These are phyloP conservation scores for Opisthograptis luteolata DNA, from an alignment of 2,888 invertebrate genomes.

Conservation along the genomic window DNA sequence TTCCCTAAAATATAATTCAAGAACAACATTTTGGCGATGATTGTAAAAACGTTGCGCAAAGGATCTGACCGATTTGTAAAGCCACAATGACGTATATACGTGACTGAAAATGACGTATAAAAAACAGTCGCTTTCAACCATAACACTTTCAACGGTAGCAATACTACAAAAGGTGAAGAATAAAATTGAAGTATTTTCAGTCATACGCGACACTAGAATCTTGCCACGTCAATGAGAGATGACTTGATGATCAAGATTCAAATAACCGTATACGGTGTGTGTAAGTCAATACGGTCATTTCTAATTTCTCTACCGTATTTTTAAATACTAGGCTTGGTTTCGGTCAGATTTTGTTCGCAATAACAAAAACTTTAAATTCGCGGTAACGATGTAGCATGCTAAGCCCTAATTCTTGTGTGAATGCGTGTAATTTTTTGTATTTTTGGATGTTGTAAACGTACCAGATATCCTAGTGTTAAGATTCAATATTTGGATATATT, in stretches of 20 bases:
- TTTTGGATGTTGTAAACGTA: slow-evolving; percentile 74
- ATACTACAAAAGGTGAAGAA: too few relatives aligned
- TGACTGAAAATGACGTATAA: too few relatives aligned
- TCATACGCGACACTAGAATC: too few relatives aligned
- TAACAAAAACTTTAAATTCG: background rate
- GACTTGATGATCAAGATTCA: too few relatives aligned
- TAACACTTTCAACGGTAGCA: too few relatives aligned
- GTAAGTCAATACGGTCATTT: background rate
- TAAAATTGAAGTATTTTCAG: background rate
- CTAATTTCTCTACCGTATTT: background rate
- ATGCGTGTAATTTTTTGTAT: slow-evolving; percentile 74
- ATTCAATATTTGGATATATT: slow-evolving; percentile 83
- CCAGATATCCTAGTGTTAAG: slow-evolving; percentile 75
- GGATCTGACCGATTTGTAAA: slow-evolving; percentile 1
- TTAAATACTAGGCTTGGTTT: background rate
- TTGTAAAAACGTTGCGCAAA: background rate
- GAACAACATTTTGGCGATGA: too few relatives aligned
- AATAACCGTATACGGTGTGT: background rate
- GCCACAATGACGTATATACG: too few relatives aligned
- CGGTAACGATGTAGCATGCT: background rate
- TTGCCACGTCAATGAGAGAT: too few relatives aligned
- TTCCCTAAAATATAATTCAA: background rate
- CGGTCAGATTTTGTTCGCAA: slow-evolving; percentile 6
- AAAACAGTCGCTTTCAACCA: too few relatives aligned
- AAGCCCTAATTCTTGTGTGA: slow-evolving; percentile 51